Base-by-base conservation (phyloP, 2,888 invertebrate species). In the Dicyrtoma fusca region DNA sequence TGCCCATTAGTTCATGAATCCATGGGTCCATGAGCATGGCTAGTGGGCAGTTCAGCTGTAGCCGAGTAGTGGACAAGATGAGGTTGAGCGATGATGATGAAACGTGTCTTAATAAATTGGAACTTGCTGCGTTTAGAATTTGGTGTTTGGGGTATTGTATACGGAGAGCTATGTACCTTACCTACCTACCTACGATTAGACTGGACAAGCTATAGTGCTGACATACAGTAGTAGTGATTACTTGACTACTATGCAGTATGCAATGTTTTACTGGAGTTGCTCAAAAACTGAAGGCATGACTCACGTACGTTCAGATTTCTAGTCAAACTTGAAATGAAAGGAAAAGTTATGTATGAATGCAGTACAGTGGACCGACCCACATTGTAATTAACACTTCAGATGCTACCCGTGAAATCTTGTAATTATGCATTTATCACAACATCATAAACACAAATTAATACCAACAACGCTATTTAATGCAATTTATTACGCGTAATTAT, bases 371-470 rank as follows among this genome's bases (percentile, higher is more conserved):
- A 51, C 23, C 11, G 44, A n/a, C n/a, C 8, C 17, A 53, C 34
- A 55, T 21, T 66, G 66, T 42, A 66, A 66, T 66, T 66, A 66
- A 66, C 66, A 66, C 66, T 53, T 42, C 17, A 21, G 42, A 53
- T 42, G 13, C 61, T 21, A 10, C 66, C 53, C 66, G 42, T 34
- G 55, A 42, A 66, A 53, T 55, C 66, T 42, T 66, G 66, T 66
- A 66, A 66, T 66, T 66, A 66, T 34, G 53, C 66, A 19, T 21
- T n/a, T 53, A 51, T 34, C 34, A 34, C 34, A 34, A 34, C 34
- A 34, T 34, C 34, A 8, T 61, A 61, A 19, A 26, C 61, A 44
- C 61, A 19, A 44, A 61, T 61, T 61, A 61, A 61, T 61, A 44
- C 42, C 61, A 61, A 61, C 17, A 55, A 55, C 34, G 34, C 34